Conservation (phyloP, 2,888 invertebrate genomes). For the Elaeidobius kamerunicus region DNA sequence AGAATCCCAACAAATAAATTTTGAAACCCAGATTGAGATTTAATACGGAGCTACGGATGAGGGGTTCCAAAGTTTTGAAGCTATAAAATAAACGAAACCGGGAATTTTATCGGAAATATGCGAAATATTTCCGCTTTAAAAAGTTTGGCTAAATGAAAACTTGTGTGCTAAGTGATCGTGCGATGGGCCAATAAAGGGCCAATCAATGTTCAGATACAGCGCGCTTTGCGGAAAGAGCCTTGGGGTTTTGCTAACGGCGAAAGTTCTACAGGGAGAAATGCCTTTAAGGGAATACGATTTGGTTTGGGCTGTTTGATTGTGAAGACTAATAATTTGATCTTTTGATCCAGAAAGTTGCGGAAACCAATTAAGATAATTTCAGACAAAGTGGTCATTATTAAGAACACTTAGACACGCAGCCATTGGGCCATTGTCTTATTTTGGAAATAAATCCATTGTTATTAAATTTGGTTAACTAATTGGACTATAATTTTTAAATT, state of each 20-base stretch:
- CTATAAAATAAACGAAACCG: slow-evolving; percentile 2
- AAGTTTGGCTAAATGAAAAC: slow-evolving; percentile 22
- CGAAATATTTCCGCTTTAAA: slow-evolving; percentile 17
- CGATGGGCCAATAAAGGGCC: slow-evolving; percentile 20
- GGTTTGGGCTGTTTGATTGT: not conserved
- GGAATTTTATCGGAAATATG: slow-evolving; percentile 4
- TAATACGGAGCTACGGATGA: not conserved
- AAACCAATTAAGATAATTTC: too few relatives aligned
- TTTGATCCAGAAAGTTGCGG: too few relatives aligned
- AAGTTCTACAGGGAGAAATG: slow-evolving; percentile 1
- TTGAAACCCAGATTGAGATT: not conserved
- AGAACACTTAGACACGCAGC: too few relatives aligned
- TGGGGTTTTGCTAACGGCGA: slow-evolving; percentile 6
- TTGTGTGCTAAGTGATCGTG: slow-evolving; percentile 22
- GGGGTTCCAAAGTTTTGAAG: not conserved
- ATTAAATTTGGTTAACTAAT: too few relatives aligned
- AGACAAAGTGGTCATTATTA: too few relatives aligned
- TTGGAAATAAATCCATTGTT: too few relatives aligned
- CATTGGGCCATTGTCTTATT: too few relatives aligned
- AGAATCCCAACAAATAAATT: too few relatives aligned
- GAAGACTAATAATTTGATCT: too few relatives aligned
- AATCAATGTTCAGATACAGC: slow-evolving; percentile 20
- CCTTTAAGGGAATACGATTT: not conserved
- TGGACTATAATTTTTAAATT: too few relatives aligned
- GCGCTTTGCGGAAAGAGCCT: slow-evolving; percentile 10